phyloP scores from a whole-genome alignment of 2,888 invertebrate species.

The Disparrhopalites patrizii region DNA sequence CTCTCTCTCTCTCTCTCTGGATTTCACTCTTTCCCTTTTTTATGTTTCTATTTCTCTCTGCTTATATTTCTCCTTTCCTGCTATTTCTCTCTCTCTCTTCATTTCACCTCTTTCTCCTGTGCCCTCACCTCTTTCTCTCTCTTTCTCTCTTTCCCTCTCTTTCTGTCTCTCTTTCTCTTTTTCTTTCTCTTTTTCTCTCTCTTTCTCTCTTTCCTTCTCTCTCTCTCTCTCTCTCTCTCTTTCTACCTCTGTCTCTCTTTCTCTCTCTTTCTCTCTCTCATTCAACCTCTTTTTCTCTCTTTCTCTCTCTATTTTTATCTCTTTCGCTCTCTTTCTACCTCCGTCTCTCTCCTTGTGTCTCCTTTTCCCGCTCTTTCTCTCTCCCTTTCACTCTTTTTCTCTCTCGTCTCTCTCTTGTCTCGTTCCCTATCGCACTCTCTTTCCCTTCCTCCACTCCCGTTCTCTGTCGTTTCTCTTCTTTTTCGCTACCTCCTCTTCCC shows the following conservation, averaged over 20 bases:
- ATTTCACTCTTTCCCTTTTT: too few relatives aligned
- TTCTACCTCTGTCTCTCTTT: background rate
- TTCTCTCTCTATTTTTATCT: background rate
- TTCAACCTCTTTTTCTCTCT: background rate
- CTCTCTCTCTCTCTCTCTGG: too few relatives aligned
- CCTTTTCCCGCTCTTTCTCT: background rate
- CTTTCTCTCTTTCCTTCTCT: background rate
- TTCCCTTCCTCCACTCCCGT: background rate
- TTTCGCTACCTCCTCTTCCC: background rate
- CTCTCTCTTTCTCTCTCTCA: background rate
- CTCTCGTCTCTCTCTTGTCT: background rate
- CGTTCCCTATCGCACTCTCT: background rate
- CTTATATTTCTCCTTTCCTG: too few relatives aligned
- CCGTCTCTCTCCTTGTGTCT: background rate
- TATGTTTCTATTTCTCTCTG: too few relatives aligned
- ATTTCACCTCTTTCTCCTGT: too few relatives aligned
- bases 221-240: background rate
- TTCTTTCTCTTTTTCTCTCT: background rate
- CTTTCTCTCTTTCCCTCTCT: background rate
- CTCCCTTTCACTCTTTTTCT: background rate
- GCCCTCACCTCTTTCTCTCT: background rate
- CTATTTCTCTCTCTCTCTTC: too few relatives aligned
- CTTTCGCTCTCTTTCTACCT: background rate
- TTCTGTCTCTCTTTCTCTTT: conserved; percentile 3
- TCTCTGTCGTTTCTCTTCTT: background rate